Percentiles rank a stretch among this genome's conserved stretches.
phyloP scores from a whole-genome alignment of 2,888 invertebrate species.

The Morpho achilles region DNA sequence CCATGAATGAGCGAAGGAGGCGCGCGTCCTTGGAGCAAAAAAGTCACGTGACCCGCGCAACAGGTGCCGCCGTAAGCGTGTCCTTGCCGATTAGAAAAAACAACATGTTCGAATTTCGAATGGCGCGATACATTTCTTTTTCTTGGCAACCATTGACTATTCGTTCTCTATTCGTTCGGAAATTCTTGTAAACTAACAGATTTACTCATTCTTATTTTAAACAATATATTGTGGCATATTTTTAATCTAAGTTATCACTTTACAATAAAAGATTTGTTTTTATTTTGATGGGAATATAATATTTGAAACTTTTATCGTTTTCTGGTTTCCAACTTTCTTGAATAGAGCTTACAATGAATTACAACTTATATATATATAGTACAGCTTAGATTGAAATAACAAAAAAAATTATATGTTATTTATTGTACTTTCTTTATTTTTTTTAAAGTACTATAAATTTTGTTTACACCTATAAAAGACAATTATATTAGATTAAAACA shows the following conservation, averaged over 20 bases:
- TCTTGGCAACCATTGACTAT: constrained; percentile 14
- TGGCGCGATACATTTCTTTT: constrained; percentile 15
- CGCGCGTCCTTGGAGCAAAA: constrained; percentile 77
- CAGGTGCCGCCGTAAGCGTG: constrained; percentile 74
- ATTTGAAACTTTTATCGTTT: too few species aligned
- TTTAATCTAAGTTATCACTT: not conserved
- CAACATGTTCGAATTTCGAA: constrained; percentile 35
- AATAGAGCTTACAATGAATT: too few species aligned
- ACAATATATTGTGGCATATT: not conserved
- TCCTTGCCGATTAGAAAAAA: constrained; percentile 69
- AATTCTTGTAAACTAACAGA: not conserved
- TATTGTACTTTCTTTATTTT: too few species aligned
- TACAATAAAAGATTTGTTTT: too few species aligned
- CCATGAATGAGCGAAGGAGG: constrained; percentile 79
- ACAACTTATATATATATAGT: too few species aligned
- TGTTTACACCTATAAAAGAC: too few species aligned
- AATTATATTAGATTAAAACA: too few species aligned
- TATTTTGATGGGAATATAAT: too few species aligned
- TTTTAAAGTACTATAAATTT: too few species aligned
- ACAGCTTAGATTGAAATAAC: not conserved
- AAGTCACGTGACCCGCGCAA: constrained; percentile 77
- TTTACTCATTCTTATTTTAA: not conserved
- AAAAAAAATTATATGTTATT: not conserved
- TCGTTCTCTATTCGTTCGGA: constrained; percentile 2
- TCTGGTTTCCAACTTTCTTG: not conserved